Base-by-base conservation (phyloP, 1,140 invertebrate species). In the Anastrepha ludens region DNA sequence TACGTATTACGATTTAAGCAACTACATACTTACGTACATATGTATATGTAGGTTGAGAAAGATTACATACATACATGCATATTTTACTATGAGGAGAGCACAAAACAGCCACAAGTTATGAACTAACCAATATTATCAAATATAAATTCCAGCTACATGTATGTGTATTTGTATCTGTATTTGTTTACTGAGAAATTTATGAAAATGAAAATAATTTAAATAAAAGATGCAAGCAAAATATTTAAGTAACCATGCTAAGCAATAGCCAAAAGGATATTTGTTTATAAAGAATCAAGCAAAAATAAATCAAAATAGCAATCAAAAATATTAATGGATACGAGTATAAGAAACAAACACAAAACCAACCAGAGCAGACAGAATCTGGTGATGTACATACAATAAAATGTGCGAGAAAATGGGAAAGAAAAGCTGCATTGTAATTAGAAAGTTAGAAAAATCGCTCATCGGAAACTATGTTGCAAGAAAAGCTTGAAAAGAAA, bases 1-100 rank as follows among this genome's bases (percentile, higher is more conserved):
- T 65, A 87, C 44, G 67, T 47, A 67, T 67, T 67, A 67, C 64
- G 13, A 67, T 39, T n/a, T 67, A 67, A 67, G 39, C 20, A 67
- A 74, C 39, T 47, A 17, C 39, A 74, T 74, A 70, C 9, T 13
- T 39, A 11, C 9, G 5, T 5, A 74, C 13, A 17, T 74, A 6
- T 44, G 41, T 47, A n/a, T 67, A 20, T 39, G 1, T 11, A 67
- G 7, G 6, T 29, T 11, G 39, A 74, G 17, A 15, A 5, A 67
- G 9, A 7, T 29, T 29, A 65, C 64, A 9, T 65, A 20, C 20
- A 65, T 11, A 67, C 29, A 67, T 5, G n/a, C 17, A 17, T 3
- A n/a, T 11, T 20, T 13, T 2, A 29, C 39, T 20, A 7, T 74
- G n/a, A 6, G 3, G 7, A 5, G 13, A 74, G 44, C 67, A 74